Conservation (phyloP, 2,888 invertebrate species). For the Tetragnatha montana region DNA sequence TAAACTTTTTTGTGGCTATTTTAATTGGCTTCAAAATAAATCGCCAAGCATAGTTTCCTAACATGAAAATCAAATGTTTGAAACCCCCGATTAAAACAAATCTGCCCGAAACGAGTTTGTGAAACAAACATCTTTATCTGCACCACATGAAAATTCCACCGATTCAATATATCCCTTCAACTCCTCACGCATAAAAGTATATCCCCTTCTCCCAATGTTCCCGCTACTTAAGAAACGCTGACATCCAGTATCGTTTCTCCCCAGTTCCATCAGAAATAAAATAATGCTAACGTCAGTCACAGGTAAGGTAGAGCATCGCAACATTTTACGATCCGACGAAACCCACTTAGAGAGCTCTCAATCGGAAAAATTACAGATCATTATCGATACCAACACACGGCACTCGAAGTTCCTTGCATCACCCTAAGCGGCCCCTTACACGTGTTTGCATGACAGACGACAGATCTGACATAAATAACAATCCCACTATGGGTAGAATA, state of each 20-base stretch:
- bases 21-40: too few relatives aligned
- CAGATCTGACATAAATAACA: background rate
- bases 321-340: background rate
- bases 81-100: too few relatives aligned
- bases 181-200: too few relatives aligned
- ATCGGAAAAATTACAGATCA: conserved; percentile 8
- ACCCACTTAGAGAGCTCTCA: background rate
- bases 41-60: too few relatives aligned
- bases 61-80: too few relatives aligned
- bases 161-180: too few relatives aligned
- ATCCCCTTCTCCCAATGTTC: too few relatives aligned
- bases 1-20: too few relatives aligned
- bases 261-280: background rate
- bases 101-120: too few relatives aligned
- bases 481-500: too few relatives aligned
- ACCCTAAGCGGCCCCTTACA: conserved; percentile 18
- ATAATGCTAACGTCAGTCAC: background rate
- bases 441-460: conserved; percentile 37
- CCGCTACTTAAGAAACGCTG: background rate
- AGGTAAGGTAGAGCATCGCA: background rate
- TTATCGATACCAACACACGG: background rate
- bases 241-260: background rate
- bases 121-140: too few relatives aligned
- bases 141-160: too few relatives aligned
- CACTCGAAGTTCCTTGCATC: background rate